phyloP scores from a whole-genome alignment of 1,140 invertebrate species.

The Mizuhopecten yessoensis region DNA sequence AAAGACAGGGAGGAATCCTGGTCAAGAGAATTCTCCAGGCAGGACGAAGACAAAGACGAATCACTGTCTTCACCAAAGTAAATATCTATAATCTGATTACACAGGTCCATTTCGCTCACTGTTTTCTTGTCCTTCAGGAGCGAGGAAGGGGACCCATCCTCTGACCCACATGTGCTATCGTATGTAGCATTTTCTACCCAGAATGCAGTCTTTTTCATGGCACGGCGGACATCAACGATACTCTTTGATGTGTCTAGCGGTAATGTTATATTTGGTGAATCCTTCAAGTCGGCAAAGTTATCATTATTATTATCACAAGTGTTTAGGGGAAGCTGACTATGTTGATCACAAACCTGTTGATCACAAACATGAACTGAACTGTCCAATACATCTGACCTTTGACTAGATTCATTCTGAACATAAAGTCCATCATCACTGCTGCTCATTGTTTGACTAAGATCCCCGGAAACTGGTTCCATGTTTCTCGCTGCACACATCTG shows the following conservation, averaged over 20 bases:
- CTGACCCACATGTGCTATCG: conserved; percentile 51
- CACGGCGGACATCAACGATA: conserved; percentile 51
- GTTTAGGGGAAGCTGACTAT: not conserved
- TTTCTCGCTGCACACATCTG: conserved; percentile 6
- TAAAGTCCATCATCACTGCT: not conserved
- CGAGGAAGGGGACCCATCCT: conserved; percentile 44
- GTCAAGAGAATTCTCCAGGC: conserved; percentile 58
- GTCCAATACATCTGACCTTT: not conserved
- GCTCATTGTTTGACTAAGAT: not conserved
- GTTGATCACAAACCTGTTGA: not conserved
- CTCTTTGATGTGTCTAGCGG: conserved; percentile 53
- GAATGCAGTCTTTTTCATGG: conserved; percentile 63
- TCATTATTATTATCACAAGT: not conserved
- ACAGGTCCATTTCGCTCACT: conserved; percentile 55
- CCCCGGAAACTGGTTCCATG: not conserved
- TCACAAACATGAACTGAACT: not conserved
- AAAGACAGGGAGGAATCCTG: conserved; percentile 41
- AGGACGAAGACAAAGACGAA: conserved; percentile 59
- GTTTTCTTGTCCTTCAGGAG: conserved; percentile 49
- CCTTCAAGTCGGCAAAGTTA: not conserved
- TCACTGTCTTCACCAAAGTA: conserved; percentile 64
- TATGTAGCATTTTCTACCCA: conserved; percentile 62
- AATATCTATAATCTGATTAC: conserved; percentile 61
- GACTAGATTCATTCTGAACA: not conserved
- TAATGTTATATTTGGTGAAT: conserved; percentile 49